phyloP scores from a whole-genome alignment of 2,888 invertebrate species.

The Choristoneura rosaceana region DNA sequence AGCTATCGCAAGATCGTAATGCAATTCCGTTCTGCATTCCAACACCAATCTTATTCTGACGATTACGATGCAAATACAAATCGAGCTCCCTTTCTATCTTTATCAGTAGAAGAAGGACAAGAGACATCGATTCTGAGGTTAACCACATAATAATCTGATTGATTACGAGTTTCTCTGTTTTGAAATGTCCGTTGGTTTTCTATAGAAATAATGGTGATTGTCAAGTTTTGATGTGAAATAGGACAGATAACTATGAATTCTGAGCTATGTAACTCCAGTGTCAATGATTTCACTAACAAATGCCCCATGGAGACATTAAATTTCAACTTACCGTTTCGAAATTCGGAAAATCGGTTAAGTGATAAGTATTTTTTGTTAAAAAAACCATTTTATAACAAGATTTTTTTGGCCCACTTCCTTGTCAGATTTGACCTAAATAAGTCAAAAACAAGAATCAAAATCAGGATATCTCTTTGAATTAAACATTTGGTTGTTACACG shows the following conservation, averaged over 20 bases:
- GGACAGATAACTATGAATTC: neutral
- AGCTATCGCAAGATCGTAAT: slow-evolving; percentile 28
- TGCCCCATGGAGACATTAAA: no score
- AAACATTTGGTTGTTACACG: no score
- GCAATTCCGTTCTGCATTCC: slow-evolving; percentile 55
- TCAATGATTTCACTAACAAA: no score
- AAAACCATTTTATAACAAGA: no score
- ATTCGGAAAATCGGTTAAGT: no score
- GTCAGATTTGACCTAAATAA: no score
- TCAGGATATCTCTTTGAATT: no score
- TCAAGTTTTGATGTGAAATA: neutral
- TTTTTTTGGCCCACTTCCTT: no score
- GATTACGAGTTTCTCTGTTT: slow-evolving; percentile 26
- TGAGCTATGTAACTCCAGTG: no score
- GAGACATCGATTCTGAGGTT: slow-evolving; percentile 32
- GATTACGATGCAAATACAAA: slow-evolving; percentile 46
- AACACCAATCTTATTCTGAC: slow-evolving; percentile 49
- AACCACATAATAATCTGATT: slow-evolving; percentile 27
- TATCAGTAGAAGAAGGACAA: slow-evolving; percentile 2
- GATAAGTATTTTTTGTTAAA: no score
- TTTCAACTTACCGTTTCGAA: no score
- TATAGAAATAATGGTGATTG: neutral
- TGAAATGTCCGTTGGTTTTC: slow-evolving; percentile 14
- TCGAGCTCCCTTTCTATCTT: slow-evolving; percentile 42
- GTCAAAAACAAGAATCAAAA: no score